Evolutionary conservation across 2,797 vertebrate species (phyloP).

Genomic region (Streptopelia turtur): DNA sequence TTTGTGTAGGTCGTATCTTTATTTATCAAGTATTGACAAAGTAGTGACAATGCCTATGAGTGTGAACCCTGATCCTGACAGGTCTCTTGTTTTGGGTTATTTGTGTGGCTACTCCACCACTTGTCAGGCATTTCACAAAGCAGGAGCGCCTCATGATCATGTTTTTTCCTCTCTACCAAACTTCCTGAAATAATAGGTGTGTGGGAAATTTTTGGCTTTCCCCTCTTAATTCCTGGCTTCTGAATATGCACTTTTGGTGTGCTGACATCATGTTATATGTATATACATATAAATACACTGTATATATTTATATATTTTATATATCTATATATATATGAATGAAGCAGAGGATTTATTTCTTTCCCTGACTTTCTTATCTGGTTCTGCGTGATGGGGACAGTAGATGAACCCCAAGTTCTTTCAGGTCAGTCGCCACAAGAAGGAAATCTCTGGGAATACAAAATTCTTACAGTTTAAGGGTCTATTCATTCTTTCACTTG

Average conservation of each 20-base stretch:
- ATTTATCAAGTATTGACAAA: neutral
- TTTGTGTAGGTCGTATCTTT: neutral
- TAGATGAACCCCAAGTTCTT: neutral
- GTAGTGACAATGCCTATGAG: neutral
- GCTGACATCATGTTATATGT: neutral
- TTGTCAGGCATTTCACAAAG: neutral
- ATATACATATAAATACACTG: neutral
- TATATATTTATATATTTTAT: neutral
- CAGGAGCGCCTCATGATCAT: neutral
- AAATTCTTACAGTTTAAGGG: too few species aligned
- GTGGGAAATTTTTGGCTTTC: neutral
- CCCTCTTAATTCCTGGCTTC: neutral
- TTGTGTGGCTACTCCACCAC: neutral
- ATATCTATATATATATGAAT: neutral
- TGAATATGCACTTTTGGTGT: neutral
- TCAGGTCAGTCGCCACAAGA: neutral
- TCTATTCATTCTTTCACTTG: neutral
- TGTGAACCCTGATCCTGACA: neutral
- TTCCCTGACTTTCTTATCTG: neutral
- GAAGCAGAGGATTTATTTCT: neutral
- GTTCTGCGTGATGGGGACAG: rapidly evolving
- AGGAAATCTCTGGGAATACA: neutral
- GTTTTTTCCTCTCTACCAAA: neutral
- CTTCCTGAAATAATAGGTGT: neutral
- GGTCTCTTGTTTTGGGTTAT: neutral